Percentiles rank a stretch among this genome's conserved stretches.
Evolutionary conservation across 1,140 invertebrate species (phyloP).

Genomic region (Lucilia sericata): DNA sequence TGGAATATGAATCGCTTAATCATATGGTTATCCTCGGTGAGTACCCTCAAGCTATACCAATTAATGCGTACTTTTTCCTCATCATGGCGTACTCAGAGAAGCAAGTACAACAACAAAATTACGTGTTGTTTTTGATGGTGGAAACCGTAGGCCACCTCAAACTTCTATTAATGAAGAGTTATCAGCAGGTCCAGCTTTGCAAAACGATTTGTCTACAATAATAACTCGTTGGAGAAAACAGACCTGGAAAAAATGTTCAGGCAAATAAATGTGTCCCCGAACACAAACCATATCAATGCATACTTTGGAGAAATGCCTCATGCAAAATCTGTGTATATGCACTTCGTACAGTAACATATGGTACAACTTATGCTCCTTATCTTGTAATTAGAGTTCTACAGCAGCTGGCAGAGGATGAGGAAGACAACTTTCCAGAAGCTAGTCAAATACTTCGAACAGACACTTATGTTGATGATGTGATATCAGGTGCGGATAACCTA

Average conservation of each 20-base stretch:
- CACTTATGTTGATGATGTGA: no score
- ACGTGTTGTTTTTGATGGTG: no score
- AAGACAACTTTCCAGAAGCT: neutral
- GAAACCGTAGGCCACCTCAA: slow-evolving; percentile 12
- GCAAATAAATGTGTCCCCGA: neutral
- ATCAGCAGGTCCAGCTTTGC: no score
- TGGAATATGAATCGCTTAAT: neutral
- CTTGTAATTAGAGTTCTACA: neutral
- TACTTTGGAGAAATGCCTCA: neutral
- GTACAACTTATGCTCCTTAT: neutral
- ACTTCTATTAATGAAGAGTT: slow-evolving; percentile 27
- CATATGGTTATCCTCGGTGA: neutral
- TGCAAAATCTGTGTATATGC: no score
- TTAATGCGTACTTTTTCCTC: neutral
- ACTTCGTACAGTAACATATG: no score
- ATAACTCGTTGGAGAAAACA: neutral
- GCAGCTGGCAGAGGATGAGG: neutral
- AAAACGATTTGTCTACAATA: no score
- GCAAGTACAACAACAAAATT: no score
- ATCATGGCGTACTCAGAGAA: no score
- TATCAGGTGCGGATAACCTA: no score
- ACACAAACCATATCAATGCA: neutral
- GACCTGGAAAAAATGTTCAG: slow-evolving; percentile 20
- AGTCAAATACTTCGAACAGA: neutral
- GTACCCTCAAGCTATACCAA: neutral